Base-by-base conservation (phyloP, 2,888 invertebrate species). In the Philonicus albiceps region DNA sequence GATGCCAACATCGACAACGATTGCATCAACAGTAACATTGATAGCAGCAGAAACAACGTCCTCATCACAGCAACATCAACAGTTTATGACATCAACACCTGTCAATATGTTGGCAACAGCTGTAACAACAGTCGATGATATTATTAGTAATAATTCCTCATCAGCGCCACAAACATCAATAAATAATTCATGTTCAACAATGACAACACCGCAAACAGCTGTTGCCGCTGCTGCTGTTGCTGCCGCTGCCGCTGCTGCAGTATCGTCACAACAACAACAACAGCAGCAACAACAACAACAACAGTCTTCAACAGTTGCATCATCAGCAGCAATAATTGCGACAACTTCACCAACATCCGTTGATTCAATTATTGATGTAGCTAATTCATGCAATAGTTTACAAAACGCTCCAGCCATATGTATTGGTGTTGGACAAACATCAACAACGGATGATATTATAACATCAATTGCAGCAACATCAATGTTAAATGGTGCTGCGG, bases 341-440 rank as follows among this genome's bases (percentile, higher is more conserved):
- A 76, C 88, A 11, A 76, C 85, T 31, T 72, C 76, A 73, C 27
- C 84, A 73, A 73, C 86, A 19, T 75, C 87, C 43, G 86, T 86
- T 53, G 87, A 88, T 43, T 86, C 86, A 16, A 83, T 86, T n/a
- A 73, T 84, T 73, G 84, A 84, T 84, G 87, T 86, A 16, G 53
- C 84, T 19, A 87, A 86, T 73, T 85, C 85, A 1, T 87, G 87
- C 40, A 86, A 87, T 72, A 87, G 85, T 85, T 76, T 86, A 13
- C 22, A 73, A 87, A 81, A 87, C 37, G 86, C 86, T 37, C 87
- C 87, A 37, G 75, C 88, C 22, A 88, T 88, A 37, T 87, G 87
- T 37, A 87, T 87, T 75, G 87, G 87, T 30, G 49, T 78, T 73
- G 84, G 73, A 1, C 80, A 78, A 37, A 85, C 78, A 34, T 7